phyloP scores from a whole-genome alignment of 2,888 invertebrate genomes.

The Hydraecia micacea region DNA sequence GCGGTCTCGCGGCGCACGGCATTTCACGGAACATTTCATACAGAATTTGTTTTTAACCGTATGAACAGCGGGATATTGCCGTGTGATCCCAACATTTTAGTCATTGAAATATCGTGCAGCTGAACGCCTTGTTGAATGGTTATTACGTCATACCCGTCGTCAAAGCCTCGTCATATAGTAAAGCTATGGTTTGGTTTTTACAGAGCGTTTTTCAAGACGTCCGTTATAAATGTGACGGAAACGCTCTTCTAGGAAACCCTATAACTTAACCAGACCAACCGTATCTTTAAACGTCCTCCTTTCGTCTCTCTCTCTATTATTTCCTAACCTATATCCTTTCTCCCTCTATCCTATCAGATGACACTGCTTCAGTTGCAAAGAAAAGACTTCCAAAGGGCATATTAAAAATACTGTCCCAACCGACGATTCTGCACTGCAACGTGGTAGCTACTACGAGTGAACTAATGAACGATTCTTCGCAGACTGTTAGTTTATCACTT shows the following conservation, averaged over 20 bases:
- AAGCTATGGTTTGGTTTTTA: no score
- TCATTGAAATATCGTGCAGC: neutral
- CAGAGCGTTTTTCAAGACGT: no score
- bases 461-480: constrained; percentile 30
- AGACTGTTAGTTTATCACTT: constrained; percentile 71
- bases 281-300: no score
- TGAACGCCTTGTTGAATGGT: neutral
- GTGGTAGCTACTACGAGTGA: constrained; percentile 48
- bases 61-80: no score
- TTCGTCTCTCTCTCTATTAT: constrained; percentile 10
- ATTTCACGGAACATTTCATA: no score
- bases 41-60: no score
- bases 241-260: no score
- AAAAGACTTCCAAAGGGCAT: constrained; percentile 41
- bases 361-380: neutral
- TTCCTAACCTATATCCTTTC: constrained; percentile 4
- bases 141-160: neutral
- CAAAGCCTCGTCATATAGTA: neutral
- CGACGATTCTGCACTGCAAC: constrained; percentile 38
- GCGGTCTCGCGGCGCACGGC: no score
- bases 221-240: no score
- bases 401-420: constrained; percentile 48
- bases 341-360: constrained; percentile 31
- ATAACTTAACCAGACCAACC: neutral
- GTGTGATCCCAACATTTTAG: no score